Evolutionary conservation across 2,888 invertebrate species (phyloP).

Genomic region (Tenodera sinensis): DNA sequence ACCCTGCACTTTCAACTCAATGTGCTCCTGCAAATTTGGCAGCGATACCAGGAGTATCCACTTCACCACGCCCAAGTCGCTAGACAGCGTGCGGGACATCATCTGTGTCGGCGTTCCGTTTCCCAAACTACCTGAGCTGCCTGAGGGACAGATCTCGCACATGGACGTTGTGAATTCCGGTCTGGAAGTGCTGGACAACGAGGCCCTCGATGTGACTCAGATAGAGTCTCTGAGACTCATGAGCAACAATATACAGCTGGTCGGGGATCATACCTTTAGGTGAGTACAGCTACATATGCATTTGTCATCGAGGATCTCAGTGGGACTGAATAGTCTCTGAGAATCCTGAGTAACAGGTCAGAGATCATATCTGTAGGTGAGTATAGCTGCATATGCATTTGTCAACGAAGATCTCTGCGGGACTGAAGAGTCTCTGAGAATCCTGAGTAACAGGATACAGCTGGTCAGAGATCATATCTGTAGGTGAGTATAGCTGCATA

Average conservation of each 20-base stretch:
- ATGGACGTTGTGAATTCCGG: slow-evolving; percentile 80
- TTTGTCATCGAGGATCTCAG: too few relatives aligned
- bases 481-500: slow-evolving; percentile 55
- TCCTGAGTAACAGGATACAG: slow-evolving; percentile 79
- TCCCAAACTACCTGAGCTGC: slow-evolving; percentile 73
- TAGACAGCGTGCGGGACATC: slow-evolving; percentile 54
- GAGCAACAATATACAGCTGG: slow-evolving; percentile 76
- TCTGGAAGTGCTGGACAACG: slow-evolving; percentile 74
- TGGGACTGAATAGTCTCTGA: not conserved
- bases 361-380: too few relatives aligned
- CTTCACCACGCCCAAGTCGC: slow-evolving; percentile 25
- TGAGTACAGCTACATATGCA: slow-evolving; percentile 45
- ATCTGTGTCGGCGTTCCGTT: slow-evolving; percentile 68
- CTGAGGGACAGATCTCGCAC: slow-evolving; percentile 70
- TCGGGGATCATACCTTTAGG: slow-evolving; percentile 78
- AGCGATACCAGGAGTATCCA: not conserved
- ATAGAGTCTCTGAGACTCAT: slow-evolving; percentile 78
- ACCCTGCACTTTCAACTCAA: slow-evolving; percentile 64
- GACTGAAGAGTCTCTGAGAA: slow-evolving; percentile 64
- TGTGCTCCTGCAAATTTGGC: slow-evolving; percentile 60
- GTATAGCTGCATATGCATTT: too few relatives aligned
- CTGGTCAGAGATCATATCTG: slow-evolving; percentile 76
- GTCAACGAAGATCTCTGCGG: slow-evolving; percentile 69
- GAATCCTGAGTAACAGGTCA: not conserved
- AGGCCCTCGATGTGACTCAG: slow-evolving; percentile 58